phyloP scores from a whole-genome alignment of 1,140 invertebrate genomes.

The Coptotermes formosanus region DNA sequence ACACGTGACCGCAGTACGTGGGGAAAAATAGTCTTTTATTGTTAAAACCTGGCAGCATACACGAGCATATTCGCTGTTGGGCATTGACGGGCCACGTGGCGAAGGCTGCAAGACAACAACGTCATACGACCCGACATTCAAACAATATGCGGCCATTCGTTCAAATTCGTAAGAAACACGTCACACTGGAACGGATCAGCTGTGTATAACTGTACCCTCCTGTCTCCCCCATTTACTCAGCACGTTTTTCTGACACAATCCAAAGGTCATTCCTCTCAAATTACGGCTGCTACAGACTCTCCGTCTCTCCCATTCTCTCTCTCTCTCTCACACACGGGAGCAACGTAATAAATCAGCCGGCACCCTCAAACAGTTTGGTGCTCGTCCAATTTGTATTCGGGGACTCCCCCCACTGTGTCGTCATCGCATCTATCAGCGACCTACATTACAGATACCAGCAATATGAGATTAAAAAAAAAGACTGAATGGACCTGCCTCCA shows the following conservation, averaged over 20 bases:
- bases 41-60: no score
- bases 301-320: no score
- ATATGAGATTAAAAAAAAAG: no score
- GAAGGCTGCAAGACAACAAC: no score
- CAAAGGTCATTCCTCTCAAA: not conserved
- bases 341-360: not conserved
- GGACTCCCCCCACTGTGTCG: not conserved
- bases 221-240: not conserved
- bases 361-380: constrained; percentile 8
- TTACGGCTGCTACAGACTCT: not conserved
- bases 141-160: no score
- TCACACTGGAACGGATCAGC: not conserved
- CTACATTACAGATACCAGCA: not conserved
- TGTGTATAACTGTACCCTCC: not conserved
- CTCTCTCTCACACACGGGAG: not conserved
- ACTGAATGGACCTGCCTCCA: no score
- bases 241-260: not conserved
- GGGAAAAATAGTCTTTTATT: no score
- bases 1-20: no score
- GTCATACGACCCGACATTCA: no score
- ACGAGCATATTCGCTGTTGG: no score
- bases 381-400: constrained; percentile 1
- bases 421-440: not conserved
- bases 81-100: no score
- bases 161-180: not conserved